These are phyloP conservation scores for Ladona fulva DNA, from an alignment of 1,140 invertebrate species.

Conservation along the genomic window DNA sequence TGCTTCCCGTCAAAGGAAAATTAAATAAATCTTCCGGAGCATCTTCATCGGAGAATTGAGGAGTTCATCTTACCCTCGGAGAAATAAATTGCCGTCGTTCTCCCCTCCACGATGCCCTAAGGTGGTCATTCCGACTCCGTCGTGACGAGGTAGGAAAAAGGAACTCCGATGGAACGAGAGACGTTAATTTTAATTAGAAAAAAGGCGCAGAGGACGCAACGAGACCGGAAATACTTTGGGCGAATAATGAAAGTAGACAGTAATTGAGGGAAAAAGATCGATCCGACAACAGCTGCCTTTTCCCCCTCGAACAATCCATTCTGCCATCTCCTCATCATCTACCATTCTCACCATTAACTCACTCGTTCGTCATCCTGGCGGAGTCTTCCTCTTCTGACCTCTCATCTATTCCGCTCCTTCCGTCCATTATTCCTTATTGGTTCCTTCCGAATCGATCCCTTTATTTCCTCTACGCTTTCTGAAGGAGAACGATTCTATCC, in stretches of 20 bases:
- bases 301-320: neutral
- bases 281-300: neutral
- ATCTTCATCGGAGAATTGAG: too few relatives aligned
- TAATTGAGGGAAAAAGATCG: neutral
- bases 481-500: too few relatives aligned
- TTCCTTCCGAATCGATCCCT: too few relatives aligned
- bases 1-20: too few relatives aligned
- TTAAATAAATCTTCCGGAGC: too few relatives aligned
- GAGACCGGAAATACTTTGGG: neutral
- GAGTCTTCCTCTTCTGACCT: neutral
- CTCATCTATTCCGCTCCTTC: neutral
- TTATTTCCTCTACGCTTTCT: too few relatives aligned
- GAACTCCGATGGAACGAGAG: neutral
- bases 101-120: too few relatives aligned
- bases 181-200: constrained; percentile 11
- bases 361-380: neutral
- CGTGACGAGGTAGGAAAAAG: too few relatives aligned
- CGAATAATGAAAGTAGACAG: constrained; percentile 5
- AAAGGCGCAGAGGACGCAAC: neutral
- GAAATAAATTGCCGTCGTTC: too few relatives aligned
- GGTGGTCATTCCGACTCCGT: too few relatives aligned
- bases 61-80: too few relatives aligned
- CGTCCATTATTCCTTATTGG: neutral
- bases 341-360: neutral
- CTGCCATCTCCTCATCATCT: neutral